A percentile compares a stretch with the other conserved stretches of the same genome.
Evolutionary conservation across 2,888 invertebrate species (phyloP).

Genomic region (Chrysomela aeneicollis): DNA sequence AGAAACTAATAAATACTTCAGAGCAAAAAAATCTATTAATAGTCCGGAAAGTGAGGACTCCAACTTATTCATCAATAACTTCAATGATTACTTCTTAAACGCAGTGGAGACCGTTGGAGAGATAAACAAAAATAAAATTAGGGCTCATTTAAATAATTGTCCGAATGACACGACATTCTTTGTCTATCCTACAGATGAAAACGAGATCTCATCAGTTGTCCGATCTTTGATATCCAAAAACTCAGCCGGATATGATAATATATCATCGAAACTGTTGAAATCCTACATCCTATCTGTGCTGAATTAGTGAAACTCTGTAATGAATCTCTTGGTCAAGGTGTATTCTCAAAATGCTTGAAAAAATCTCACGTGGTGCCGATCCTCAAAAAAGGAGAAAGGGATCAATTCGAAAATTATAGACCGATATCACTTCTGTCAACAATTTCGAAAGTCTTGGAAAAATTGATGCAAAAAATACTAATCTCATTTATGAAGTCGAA

Average conservation of each 20-base stretch:
- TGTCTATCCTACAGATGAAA: not conserved
- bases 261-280: not conserved
- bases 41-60: conserved; percentile 13
- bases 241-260: conserved; percentile 4
- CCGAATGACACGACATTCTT: not conserved
- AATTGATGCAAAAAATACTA: conserved; percentile 10
- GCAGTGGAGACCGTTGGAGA: not conserved
- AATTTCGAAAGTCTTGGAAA: conserved; percentile 8
- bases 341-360: conserved; percentile 12
- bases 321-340: not conserved
- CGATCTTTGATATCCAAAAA: conserved; percentile 4
- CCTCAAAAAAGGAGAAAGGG: not conserved
- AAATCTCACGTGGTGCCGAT: conserved; percentile 6
- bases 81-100: conserved; percentile 8
- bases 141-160: not conserved
- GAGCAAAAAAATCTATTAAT: conserved; percentile 1
- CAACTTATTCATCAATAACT: too few relatives aligned
- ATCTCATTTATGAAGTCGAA: conserved; percentile 5
- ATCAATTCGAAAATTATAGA: too few relatives aligned
- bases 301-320: conserved; percentile 1
- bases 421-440: conserved; percentile 7
- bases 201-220: not conserved
- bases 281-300: not conserved
- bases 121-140: not conserved
- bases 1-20: not conserved